A percentile compares a stretch with the other conserved stretches of the same genome.
Conservation (phyloP, 2,113 vertebrate species). For the Upupa epops region DNA sequence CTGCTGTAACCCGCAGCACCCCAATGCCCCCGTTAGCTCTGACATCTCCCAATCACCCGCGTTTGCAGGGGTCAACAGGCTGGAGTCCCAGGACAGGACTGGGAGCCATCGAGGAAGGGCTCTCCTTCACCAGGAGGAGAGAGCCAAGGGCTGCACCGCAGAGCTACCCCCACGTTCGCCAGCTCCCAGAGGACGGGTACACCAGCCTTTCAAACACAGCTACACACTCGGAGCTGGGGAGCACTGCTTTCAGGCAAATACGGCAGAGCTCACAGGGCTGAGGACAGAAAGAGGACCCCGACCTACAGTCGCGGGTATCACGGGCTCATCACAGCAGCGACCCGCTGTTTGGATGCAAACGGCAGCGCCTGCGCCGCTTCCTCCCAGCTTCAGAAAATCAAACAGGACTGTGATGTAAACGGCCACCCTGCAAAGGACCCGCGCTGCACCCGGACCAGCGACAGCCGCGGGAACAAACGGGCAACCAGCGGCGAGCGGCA, state of each 20-base stretch:
- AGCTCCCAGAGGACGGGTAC: neutral
- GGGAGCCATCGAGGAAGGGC: neutral
- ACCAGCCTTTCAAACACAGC: neutral
- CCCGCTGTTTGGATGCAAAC: conserved; percentile 37
- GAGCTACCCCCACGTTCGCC: neutral
- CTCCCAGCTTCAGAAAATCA: conserved; percentile 17
- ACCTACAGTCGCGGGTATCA: neutral
- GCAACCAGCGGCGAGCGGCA: conserved; percentile 3
- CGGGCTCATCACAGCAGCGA: conserved; percentile 13
- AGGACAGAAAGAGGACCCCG: neutral
- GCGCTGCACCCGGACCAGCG: conserved; percentile 41
- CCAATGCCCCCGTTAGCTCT: neutral
- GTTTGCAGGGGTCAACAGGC: neutral
- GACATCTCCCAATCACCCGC: neutral
- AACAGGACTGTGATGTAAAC: conserved; percentile 48
- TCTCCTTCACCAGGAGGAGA: neutral
- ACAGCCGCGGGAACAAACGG: conserved; percentile 20
- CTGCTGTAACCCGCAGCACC: neutral
- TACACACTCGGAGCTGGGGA: neutral
- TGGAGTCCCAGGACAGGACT: neutral
- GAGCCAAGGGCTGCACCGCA: neutral
- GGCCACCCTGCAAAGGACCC: neutral
- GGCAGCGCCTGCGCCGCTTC: neutral
- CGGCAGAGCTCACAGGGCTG: neutral
- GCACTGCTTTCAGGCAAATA: neutral